phyloP scores from a whole-genome alignment of 2,113 vertebrate genomes.

The Stegostoma tigrinum region DNA sequence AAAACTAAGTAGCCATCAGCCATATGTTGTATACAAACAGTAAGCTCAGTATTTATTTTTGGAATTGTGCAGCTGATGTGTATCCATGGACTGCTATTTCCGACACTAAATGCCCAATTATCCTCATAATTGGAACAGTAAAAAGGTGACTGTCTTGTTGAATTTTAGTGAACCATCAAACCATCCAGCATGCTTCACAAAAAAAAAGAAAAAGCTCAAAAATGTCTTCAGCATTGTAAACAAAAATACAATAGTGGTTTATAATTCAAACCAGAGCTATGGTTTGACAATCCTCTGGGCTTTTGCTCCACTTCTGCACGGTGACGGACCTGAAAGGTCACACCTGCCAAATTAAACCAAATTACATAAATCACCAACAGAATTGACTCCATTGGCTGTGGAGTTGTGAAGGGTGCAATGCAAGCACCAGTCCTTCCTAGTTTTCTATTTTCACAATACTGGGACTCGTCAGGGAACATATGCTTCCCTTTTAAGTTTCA shows the following conservation, averaged over 20 bases:
- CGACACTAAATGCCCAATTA: constrained; percentile 1
- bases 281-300: not conserved
- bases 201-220: constrained; percentile 44
- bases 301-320: not conserved
- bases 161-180: constrained; percentile 43
- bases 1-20: not conserved
- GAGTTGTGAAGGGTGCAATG: not conserved
- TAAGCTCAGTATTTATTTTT: not conserved
- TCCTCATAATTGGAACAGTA: constrained; percentile 24
- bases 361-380: not conserved
- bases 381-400: not conserved
- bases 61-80: not conserved
- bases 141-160: constrained; percentile 37
- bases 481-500: no score
- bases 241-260: constrained; percentile 44
- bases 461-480: no score
- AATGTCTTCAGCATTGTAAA: constrained; percentile 43
- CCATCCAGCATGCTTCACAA: constrained; percentile 43
- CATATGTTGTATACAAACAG: not conserved
- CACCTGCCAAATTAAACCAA: not conserved
- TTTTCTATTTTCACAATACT: no score
- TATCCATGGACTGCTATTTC: not conserved
- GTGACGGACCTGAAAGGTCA: not conserved
- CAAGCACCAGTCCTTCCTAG: not conserved
- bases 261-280: constrained; percentile 36